These are phyloP conservation scores for Strigops habroptila DNA, from an alignment of 2,113 vertebrate genomes.

Conservation along the genomic window DNA sequence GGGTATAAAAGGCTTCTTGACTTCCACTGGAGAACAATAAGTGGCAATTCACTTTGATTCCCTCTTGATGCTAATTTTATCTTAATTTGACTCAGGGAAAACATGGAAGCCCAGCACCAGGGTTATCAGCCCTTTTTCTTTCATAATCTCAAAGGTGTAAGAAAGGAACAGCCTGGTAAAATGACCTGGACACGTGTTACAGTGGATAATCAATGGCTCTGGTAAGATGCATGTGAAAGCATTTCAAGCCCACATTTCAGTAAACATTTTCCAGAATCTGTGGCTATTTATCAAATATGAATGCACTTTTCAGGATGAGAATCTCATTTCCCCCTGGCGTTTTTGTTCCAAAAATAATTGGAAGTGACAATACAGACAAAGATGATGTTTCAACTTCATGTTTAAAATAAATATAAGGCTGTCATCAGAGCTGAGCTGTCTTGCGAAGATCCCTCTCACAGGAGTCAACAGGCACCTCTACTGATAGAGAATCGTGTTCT, in stretches of 20 bases:
- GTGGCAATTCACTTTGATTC: neutral
- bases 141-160: neutral
- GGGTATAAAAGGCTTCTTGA: constrained; percentile 16
- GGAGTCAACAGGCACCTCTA: constrained; percentile 55
- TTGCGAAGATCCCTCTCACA: constrained; percentile 55
- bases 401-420: constrained; percentile 78
- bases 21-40: neutral
- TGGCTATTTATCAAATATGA: constrained; percentile 75
- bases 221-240: constrained; percentile 25
- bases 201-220: constrained; percentile 41
- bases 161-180: constrained; percentile 18
- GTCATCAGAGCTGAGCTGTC: constrained; percentile 48
- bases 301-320: constrained; percentile 58
- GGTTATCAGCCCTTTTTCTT: neutral
- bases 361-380: constrained; percentile 73
- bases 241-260: constrained; percentile 43
- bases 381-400: constrained; percentile 67
- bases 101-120: neutral
- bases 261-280: constrained; percentile 65
- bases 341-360: constrained; percentile 72
- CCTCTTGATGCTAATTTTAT: neutral
- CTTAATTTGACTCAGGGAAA: neutral
- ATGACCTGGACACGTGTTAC: constrained; percentile 1
- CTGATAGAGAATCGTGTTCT: constrained; percentile 64
- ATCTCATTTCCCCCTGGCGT: constrained; percentile 43